These are phyloP conservation scores for Myotis pilosus DNA, from an alignment of 2,797 vertebrate genomes.

Conservation along the genomic window DNA sequence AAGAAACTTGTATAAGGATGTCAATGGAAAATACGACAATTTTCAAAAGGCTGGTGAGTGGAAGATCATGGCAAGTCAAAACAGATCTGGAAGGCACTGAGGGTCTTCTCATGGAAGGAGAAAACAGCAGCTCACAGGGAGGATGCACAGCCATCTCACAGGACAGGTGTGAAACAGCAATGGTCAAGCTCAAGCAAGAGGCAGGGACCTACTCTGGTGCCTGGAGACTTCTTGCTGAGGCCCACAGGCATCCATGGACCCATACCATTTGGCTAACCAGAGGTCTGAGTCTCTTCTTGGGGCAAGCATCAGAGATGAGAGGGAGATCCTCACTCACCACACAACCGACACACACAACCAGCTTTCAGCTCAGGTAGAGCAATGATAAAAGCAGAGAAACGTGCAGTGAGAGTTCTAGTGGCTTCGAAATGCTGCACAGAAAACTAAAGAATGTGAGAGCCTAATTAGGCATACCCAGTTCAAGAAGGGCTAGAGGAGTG, in stretches of 20 bases:
- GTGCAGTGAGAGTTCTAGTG: neutral
- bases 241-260: neutral
- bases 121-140: neutral
- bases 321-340: neutral
- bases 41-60: neutral
- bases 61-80: neutral
- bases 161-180: neutral
- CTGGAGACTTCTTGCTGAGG: neutral
- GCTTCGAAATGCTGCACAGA: neutral
- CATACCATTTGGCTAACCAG: neutral
- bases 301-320: neutral
- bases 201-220: neutral
- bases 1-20: neutral
- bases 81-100: neutral
- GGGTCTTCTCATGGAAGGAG: neutral
- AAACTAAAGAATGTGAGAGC: neutral
- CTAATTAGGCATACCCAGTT: neutral
- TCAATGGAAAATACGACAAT: neutral
- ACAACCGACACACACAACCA: neutral
- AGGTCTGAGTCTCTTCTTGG: neutral
- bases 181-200: neutral
- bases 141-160: neutral
- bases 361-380: neutral
- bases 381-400: neutral
- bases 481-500: neutral